Evolutionary conservation across 2,888 invertebrate genomes (phyloP), one percentile per base, ranked within the genome.

Genomic region (Torymus aiolomorphi): DNA sequence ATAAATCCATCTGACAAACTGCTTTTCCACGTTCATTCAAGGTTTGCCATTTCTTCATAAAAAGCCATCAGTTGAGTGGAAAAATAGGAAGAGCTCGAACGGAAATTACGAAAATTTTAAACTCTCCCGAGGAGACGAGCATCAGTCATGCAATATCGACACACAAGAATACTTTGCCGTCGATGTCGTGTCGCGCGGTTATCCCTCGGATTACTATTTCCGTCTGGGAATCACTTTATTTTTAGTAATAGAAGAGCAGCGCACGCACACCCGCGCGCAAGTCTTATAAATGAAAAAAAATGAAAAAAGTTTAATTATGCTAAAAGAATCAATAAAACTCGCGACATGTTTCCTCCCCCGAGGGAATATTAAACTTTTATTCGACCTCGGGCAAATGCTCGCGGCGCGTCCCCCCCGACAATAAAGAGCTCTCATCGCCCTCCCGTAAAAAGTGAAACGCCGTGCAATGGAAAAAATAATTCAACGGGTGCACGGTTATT

Each of bases 251-350:
- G 14, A 20, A 66, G 18, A 20, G 14, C 14, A 20, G 51, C 3
- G 12, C 4, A 12, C 49, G 8, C 13, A 56, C 56, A 13, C 8
- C 5, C 31, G 31, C 8, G 8, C 31, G 31, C 8, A 52, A n/a
- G 18, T 14, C 49, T 51, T 57, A 18, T 49, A 59, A 16, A 20
- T 14, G 11, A 3, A 31, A 14, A 52, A 52, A 66, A 52, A 66
- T 66, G 20, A 66, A 66, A 66, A 66, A 66, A 66, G 62, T 52
- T 66, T 66, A 66, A 66, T 66, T 66, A 54, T 52, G 14, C 66
- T 66, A 66, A 66, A 52, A 52, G 66, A 20, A 66, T 4, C 66
- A 52, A 54, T 66, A 66, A 66, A 66, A 42, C 16, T 20, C 20
- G n/a, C 20, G n/a, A 66, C 52, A 66, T 66, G 52, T 24, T 24